phyloP scores from a whole-genome alignment of 2,888 invertebrate genomes.

The Dorcus hopei region DNA sequence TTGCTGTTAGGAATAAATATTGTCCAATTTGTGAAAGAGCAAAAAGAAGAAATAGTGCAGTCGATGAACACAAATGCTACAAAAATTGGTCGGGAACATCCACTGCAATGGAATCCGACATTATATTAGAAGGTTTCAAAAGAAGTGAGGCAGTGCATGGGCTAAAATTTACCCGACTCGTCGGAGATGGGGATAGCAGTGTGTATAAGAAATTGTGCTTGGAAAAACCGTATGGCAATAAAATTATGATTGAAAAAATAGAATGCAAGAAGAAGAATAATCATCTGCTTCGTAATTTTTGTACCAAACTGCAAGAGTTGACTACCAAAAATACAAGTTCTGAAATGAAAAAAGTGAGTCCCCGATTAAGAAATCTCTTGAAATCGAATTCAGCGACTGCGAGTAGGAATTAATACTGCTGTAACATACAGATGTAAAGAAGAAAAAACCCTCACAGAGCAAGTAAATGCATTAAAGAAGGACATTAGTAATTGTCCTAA shows the following conservation, averaged over 20 bases:
- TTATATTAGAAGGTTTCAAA: constrained; percentile 19
- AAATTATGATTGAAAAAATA: constrained; percentile 16
- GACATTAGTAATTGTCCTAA: no score
- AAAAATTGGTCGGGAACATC: constrained; percentile 31
- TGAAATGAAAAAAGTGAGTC: no score
- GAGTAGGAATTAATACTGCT: no score
- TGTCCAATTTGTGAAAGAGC: constrained; percentile 28
- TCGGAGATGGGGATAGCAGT: constrained; percentile 25
- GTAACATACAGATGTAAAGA: no score
- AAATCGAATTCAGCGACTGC: no score
- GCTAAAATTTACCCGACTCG: constrained; percentile 16
- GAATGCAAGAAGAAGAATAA: constrained; percentile 25
- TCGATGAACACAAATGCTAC: constrained; percentile 26
- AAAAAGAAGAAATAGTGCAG: constrained; percentile 7
- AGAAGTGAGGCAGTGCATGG: constrained; percentile 18
- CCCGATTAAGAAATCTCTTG: no score
- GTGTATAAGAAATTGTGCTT: constrained; percentile 17
- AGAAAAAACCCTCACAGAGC: no score
- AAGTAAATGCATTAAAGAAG: no score
- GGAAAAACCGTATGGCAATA: constrained; percentile 9
- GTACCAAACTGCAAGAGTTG: constrained; percentile 10
- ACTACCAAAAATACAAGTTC: constrained; percentile 1
- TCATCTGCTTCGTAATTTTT: constrained; percentile 22
- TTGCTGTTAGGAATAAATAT: constrained; percentile 32
- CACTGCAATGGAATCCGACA: constrained; percentile 22